Conservation (phyloP, 1,140 invertebrate genomes). For the Drosophila oshimai region DNA sequence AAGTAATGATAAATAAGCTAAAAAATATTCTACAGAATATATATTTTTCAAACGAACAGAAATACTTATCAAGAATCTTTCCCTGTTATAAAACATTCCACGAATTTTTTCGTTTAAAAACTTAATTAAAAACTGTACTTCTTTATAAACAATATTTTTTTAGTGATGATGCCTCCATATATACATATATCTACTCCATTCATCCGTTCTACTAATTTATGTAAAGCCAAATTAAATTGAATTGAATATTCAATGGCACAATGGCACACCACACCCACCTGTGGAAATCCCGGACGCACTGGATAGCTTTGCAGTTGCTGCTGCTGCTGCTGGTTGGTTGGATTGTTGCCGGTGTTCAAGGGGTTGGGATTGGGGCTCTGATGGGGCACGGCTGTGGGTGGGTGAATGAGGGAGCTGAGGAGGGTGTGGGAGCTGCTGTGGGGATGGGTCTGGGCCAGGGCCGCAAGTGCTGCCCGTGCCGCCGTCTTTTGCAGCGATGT, state of each 20-base stretch:
- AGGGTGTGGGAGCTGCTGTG: neutral
- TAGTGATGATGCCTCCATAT: no score
- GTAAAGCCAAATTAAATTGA: neutral
- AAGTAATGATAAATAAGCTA: no score
- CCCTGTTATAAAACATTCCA: no score
- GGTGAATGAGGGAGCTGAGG: constrained; percentile 1
- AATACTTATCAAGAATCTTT: no score
- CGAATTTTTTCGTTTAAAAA: no score
- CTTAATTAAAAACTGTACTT: no score
- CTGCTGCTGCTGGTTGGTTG: constrained; percentile 32
- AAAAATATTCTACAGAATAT: no score
- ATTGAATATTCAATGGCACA: neutral
- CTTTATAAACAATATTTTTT: no score
- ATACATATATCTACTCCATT: no score
- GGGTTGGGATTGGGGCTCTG: neutral
- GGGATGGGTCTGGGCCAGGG: constrained; percentile 41
- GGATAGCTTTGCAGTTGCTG: constrained; percentile 83
- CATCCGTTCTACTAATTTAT: neutral
- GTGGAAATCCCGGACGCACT: constrained; percentile 89
- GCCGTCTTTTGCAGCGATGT: constrained; percentile 56
- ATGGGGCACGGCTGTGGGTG: neutral
- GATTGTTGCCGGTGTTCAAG: constrained; percentile 42
- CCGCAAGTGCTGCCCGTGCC: constrained; percentile 48
- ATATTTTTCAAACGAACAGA: no score
- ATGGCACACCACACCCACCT: constrained; percentile 82